Base-by-base conservation (phyloP, 2,888 invertebrate species). In the Charanyca ferruginea region DNA sequence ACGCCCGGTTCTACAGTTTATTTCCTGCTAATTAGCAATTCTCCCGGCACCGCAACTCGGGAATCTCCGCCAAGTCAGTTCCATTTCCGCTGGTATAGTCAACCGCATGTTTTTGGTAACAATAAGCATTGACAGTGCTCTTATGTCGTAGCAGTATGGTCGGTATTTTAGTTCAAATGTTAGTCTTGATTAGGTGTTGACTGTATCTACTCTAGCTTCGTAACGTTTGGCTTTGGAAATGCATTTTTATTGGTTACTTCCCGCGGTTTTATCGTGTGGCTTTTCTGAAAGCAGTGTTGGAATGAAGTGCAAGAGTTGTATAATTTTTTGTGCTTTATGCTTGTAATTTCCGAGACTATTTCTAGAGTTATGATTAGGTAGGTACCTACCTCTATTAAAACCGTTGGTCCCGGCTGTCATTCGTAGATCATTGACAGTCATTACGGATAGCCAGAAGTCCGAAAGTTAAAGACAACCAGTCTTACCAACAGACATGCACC, bases 21-120 rank as follows among this genome's bases (percentile, higher is more conserved):
- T 61, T 67, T 73, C 51, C 73, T 54, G 32, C 66, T 78, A 80
- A 78, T 78, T 78, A 78, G 66, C 77, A 68, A 78, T 79, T 79
- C 76, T 65, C 61, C 51, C 54, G 23, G n/a, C 53, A 45, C 72
- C 42, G 51, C 67, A 52, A 63, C 51, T 9, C 51, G 28, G 55
- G 73, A 80, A 73, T 77, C 66, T 69, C 59, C 49, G 23, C 54
- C 48, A 41, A 71, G 61, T 64, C 70, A 61, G 58, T 66, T 60
- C 70, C 66, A 75, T 79, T 79, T 68, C 73, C 62, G 38, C 38
- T 47, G 1, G 59, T 64, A 69, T 35, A 6, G 2, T 9, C 18
- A 61, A 22, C 44, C 5, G n/a, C 44, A 38, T 3, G 1, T 9
- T 2, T 3, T 3, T 8, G 0, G 28, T 38, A 1, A 41, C 13